These are phyloP conservation scores for Achatina immaculata DNA, from an alignment of 1,140 invertebrate species.

Conservation along the genomic window DNA sequence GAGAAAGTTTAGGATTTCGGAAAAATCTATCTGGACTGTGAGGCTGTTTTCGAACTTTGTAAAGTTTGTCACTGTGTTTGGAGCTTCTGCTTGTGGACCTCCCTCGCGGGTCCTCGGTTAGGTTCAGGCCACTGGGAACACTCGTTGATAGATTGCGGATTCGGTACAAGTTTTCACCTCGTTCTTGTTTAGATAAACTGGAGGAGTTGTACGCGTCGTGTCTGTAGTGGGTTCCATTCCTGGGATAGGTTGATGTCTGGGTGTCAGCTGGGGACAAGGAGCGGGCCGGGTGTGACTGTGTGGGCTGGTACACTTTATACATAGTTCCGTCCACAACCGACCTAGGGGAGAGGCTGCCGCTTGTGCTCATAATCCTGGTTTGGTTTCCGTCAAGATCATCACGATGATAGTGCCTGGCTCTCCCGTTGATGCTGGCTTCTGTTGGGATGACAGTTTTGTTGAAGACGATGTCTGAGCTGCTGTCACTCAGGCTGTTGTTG, in stretches of 20 bases:
- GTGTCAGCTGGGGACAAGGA: no score
- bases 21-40: constrained; percentile 37
- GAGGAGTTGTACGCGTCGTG: not conserved
- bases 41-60: constrained; percentile 15
- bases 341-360: not conserved
- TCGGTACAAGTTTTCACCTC: not conserved
- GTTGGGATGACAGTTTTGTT: not conserved
- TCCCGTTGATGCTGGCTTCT: not conserved
- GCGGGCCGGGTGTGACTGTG: not conserved
- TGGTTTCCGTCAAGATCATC: not conserved
- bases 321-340: not conserved
- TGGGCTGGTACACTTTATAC: constrained; percentile 6
- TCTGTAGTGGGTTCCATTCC: not conserved
- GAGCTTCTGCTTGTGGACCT: not conserved
- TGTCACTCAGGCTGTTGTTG: not conserved
- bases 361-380: not conserved
- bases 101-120: not conserved
- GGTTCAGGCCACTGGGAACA: constrained; percentile 3
- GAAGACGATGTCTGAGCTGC: constrained; percentile 1
- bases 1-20: constrained; percentile 28
- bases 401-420: not conserved
- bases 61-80: not conserved
- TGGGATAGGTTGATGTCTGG: no score
- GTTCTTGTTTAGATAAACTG: not conserved
- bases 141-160: constrained; percentile 21